phyloP scores from a whole-genome alignment of 2,113 vertebrate genomes.

The Perca flavescens region DNA sequence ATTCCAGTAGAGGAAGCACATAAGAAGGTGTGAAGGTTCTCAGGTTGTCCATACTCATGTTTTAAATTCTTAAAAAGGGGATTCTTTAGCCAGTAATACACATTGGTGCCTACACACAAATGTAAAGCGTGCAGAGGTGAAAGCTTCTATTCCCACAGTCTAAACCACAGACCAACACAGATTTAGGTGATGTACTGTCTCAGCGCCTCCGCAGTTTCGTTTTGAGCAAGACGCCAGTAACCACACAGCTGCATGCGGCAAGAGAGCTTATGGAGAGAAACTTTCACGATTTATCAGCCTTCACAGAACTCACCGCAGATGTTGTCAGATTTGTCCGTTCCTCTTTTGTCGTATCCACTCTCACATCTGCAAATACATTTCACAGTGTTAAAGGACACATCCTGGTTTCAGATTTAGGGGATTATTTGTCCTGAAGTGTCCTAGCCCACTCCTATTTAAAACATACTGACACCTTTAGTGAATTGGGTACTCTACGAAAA shows the following conservation, averaged over 20 bases:
- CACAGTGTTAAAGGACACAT: neutral
- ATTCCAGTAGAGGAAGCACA: conserved; percentile 13
- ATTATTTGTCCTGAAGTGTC: neutral
- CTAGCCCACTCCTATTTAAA: neutral
- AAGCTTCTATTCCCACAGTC: conserved; percentile 11
- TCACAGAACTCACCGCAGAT: conserved; percentile 75
- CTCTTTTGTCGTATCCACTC: neutral
- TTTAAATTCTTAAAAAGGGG: neutral
- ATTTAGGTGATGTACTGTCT: accelerated
- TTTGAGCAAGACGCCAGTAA: conserved; percentile 21
- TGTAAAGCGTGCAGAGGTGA: neutral
- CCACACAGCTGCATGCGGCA: neutral
- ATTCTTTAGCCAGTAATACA: neutral
- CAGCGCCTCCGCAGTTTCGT: conserved; percentile 25
- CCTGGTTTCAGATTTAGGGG: neutral
- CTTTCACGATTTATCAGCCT: neutral
- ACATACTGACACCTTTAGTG: too few species aligned
- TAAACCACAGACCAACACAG: conserved; percentile 46
- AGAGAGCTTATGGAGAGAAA: neutral
- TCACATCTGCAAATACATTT: conserved; percentile 65
- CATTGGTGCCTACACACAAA: accelerated
- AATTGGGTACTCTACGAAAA: neutral
- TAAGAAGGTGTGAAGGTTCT: neutral
- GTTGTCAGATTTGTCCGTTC: conserved; percentile 60
- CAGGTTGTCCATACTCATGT: neutral